Base-by-base conservation (phyloP, 1,140 invertebrate genomes). In the Euborellia annulipes region DNA sequence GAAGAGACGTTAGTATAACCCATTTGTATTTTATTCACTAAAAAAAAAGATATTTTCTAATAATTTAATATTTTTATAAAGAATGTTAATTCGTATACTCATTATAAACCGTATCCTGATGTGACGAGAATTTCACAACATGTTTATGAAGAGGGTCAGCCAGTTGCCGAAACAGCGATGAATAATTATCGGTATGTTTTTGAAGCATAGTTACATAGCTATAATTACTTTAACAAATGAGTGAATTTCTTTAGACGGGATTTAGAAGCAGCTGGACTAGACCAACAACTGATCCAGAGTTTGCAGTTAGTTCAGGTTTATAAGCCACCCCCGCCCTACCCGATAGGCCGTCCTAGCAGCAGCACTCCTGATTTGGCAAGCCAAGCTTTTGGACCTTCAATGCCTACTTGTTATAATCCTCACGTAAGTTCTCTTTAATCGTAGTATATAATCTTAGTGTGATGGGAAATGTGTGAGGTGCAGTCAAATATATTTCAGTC, bases 251-350 rank as follows among this genome's bases (percentile, higher is more conserved):
- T 27, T 27, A 27, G 23, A 6, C 23, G 23, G 11, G 23, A 27
- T 27, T 60, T 54, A 41, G 55, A 52, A 42, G 30, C 48, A 6
- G 50, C 45, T 41, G 57, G 59, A 46, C 44, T 50, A n/a, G 51
- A 56, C 47, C 51, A 52, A 18, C 58, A 55, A 32, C 52, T 71
- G 48, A 56, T 62, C 19, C 66, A 70, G 48, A 64, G 64, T 34
- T 56, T 77, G 46, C 74, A 75, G 27, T 70, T 79, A 52, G 65
- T 82, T 37, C 78, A 81, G 52, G 66, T 85, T 8, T 82, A 76
- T 56, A 87, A 87, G 62, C 82, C 77, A 0, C 85, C 85, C 0
- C 85, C 85, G 0, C 84, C 85, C 0, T 88, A 88, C 62, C 80
- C 82, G 0, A 74, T 75, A 0, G 73, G 71, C 54, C 67, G 78